Base-by-base conservation (phyloP, 1,140 invertebrate genomes). In the Helicoverpa zea region DNA sequence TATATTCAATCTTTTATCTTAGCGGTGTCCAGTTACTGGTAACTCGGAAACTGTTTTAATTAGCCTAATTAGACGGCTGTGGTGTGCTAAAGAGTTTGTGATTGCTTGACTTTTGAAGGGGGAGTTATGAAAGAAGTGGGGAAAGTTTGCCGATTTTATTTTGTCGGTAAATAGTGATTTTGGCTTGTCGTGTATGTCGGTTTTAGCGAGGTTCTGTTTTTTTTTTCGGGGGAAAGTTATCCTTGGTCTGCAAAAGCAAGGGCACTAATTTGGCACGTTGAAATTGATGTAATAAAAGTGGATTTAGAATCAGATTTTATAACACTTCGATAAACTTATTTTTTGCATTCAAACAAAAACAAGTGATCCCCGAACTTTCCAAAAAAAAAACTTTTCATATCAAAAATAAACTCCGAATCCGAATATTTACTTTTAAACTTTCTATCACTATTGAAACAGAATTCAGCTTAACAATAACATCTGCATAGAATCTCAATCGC, bases 11-110 rank as follows among this genome's bases (percentile, higher is more conserved):
- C 58, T 76, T 72, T 77, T 77, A 77, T 77, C 61, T 64, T 29
- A 54, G 43, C 23, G 56, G 61, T 63, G 78, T 81, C 76, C 79
- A 77, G 79, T 83, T 83, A 81, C 72, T 63, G 54, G 23, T 29
- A 88, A 77, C 61, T 77, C 47, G 61, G 59, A 91, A 93, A 86
- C 89, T 91, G 91, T 88, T 92, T 88, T 92, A 92, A 93, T 93
- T 93, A 93, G 81, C 84, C 86, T 92, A 92, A 93, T 93, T 92
- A 93, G 85, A 35, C 5, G 30, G 16, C 54, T 61, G 12, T 47
- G 66, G 58, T 29, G 58, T 30, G 76, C 66, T 80, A 81, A 79
- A 74, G 77, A 80, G 68, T 54, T 51, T 52, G 49, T 43, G 63
- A 64, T 72, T 54, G 68, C 23, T 35, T 52, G 23, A 14, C 5